Percentiles rank a stretch among this genome's conserved stretches.
phyloP scores from a whole-genome alignment of 2,888 invertebrate species.

The Andrena minutula region DNA sequence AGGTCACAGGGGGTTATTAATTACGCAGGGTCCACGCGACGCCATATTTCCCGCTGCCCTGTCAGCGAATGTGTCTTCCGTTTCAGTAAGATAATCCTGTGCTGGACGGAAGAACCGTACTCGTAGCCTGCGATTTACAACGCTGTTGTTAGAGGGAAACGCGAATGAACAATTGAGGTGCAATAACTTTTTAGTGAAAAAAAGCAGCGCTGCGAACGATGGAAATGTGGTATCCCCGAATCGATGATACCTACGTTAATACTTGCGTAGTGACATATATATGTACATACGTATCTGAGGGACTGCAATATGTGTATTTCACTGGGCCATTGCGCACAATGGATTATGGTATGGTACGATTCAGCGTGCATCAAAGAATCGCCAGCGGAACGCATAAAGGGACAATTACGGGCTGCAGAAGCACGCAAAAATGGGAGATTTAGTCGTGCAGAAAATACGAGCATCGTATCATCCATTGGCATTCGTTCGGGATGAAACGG shows the following conservation, averaged over 20 bases:
- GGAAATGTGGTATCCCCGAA: too few relatives aligned
- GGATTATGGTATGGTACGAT: not conserved
- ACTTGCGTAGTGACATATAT: too few relatives aligned
- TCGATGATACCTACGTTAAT: too few relatives aligned
- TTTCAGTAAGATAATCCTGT: conserved; percentile 8
- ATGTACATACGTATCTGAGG: too few relatives aligned
- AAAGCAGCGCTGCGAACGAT: too few relatives aligned
- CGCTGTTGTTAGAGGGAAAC: not conserved
- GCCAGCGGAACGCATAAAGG: not conserved
- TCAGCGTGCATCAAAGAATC: not conserved
- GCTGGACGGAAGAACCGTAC: not conserved
- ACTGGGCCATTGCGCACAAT: not conserved
- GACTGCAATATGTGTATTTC: not conserved
- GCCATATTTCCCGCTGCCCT: conserved; percentile 34
- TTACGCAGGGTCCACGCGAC: conserved; percentile 2
- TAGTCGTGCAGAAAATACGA: conserved; percentile 35
- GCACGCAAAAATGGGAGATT: conserved; percentile 34
- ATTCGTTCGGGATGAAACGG: conserved; percentile 44
- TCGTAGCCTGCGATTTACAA: not conserved
- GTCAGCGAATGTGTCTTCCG: conserved; percentile 49
- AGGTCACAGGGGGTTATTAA: conserved; percentile 46
- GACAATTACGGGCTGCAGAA: conserved; percentile 31
- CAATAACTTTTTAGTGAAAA: too few relatives aligned
- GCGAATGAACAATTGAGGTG: not conserved
- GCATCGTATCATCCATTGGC: conserved; percentile 26